These are phyloP conservation scores for Cyrtorhinus lividipennis DNA, from an alignment of 1,140 invertebrate species.

Conservation along the genomic window DNA sequence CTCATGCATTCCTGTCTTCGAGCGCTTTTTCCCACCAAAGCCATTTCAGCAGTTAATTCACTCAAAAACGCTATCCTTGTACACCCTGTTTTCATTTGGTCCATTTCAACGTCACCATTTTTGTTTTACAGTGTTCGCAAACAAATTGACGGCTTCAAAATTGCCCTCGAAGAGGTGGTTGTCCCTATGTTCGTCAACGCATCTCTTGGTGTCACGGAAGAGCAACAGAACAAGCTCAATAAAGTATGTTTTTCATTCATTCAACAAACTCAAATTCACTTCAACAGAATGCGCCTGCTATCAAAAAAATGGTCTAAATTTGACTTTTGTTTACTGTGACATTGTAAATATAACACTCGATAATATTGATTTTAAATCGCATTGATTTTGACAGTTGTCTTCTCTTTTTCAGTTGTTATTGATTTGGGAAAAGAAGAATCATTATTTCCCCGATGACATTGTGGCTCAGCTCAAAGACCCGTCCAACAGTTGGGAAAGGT, in stretches of 20 bases:
- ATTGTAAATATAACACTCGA: neutral
- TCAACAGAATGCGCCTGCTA: too few species aligned
- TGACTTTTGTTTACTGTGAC: constrained; percentile 14
- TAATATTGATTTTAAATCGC: neutral
- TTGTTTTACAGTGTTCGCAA: constrained; percentile 64
- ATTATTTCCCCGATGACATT: constrained; percentile 75
- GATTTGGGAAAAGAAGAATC: constrained; percentile 90
- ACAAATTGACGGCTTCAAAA: constrained; percentile 81
- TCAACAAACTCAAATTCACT: too few species aligned
- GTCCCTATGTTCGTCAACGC: constrained; percentile 93
- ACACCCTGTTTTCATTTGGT: too few species aligned
- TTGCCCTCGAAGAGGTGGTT: constrained; percentile 80
- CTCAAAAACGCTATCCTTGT: too few species aligned
- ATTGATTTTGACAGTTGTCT: neutral
- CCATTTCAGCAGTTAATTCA: too few species aligned
- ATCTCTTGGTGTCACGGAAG: constrained; percentile 59
- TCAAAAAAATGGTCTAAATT: too few species aligned
- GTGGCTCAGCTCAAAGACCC: constrained; percentile 72
- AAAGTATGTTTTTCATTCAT: constrained; percentile 40
- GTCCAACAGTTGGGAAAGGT: constrained; percentile 52
- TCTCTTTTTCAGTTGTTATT: constrained; percentile 49
- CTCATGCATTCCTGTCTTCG: too few species aligned
- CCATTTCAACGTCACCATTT: too few species aligned
- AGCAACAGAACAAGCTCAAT: constrained; percentile 75
- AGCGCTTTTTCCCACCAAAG: too few species aligned